Evolutionary conservation across 2,797 vertebrate genomes (phyloP).

Genomic region (Myiotriccus ornatus): DNA sequence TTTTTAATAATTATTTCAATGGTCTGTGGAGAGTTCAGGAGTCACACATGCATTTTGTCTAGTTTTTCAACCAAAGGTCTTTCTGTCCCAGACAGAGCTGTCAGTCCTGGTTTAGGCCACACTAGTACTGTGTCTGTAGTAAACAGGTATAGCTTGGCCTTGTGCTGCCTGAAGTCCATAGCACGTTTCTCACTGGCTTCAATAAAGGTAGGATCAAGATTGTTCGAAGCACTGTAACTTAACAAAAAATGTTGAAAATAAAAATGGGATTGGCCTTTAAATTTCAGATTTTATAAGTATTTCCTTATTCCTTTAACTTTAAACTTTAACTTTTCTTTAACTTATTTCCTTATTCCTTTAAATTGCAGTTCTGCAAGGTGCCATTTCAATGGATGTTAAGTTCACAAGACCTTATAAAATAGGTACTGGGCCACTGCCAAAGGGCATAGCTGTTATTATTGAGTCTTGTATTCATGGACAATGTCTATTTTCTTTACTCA

Average conservation of each 20-base stretch:
- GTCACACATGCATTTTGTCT: background rate
- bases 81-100: background rate
- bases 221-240: background rate
- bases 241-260: background rate
- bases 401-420: background rate
- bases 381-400: background rate
- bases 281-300: background rate
- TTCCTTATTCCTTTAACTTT: background rate
- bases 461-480: background rate
- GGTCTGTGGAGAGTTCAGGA: background rate
- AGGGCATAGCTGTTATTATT: slow-evolving; percentile 1
- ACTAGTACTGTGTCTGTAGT: background rate
- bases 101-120: background rate
- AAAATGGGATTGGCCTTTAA: background rate
- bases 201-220: background rate
- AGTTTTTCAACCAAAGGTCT: background rate
- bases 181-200: background rate
- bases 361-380: background rate
- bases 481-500: slow-evolving; percentile 26
- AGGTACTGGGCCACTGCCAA: slow-evolving; percentile 6
- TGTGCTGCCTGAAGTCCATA: background rate
- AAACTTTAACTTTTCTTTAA: background rate
- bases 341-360: background rate
- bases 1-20: background rate
- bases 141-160: background rate